phyloP scores from a whole-genome alignment of 2,888 invertebrate species.

The Archaeoteleia sp. region DNA sequence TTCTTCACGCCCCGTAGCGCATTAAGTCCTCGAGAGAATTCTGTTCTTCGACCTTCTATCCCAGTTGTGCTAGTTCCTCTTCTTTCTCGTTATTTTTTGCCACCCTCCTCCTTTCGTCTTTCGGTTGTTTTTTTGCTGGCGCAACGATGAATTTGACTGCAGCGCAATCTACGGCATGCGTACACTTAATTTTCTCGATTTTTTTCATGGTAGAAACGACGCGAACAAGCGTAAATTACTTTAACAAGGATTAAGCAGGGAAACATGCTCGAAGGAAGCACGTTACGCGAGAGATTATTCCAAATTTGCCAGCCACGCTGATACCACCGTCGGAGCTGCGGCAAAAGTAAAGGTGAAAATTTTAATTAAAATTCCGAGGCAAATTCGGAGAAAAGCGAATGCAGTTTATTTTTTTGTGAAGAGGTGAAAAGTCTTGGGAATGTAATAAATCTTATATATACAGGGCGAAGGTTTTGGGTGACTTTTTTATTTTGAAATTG shows the following conservation, averaged over 20 bases:
- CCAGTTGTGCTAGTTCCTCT: slow-evolving; percentile 8
- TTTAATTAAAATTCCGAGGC: slow-evolving; percentile 46
- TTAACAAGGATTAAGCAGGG: slow-evolving; percentile 43
- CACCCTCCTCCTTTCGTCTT: slow-evolving; percentile 22
- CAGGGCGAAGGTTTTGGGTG: slow-evolving; percentile 15
- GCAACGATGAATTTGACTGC: slow-evolving; percentile 11
- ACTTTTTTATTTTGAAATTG: slow-evolving; percentile 1
- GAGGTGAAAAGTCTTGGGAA: slow-evolving; percentile 21
- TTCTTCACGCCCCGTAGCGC: slow-evolving; percentile 55
- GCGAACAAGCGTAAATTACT: slow-evolving; percentile 40
- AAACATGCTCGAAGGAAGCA: slow-evolving; percentile 40
- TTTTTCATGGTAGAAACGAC: slow-evolving; percentile 24
- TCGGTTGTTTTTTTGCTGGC: slow-evolving; percentile 9
- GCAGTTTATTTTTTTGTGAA: slow-evolving; percentile 35
- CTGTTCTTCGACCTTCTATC: slow-evolving; percentile 41
- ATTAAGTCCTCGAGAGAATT: slow-evolving; percentile 61
- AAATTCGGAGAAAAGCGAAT: slow-evolving; percentile 34
- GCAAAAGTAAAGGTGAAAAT: slow-evolving; percentile 40
- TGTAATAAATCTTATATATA: slow-evolving; percentile 25
- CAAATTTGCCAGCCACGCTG: slow-evolving; percentile 29
- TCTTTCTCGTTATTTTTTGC: slow-evolving; percentile 14
- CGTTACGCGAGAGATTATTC: slow-evolving; percentile 44
- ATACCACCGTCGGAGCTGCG: slow-evolving; percentile 16
- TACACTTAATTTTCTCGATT: slow-evolving; percentile 26
- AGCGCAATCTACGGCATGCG: slow-evolving; percentile 23